A percentile compares a stretch with the other conserved stretches of the same genome.
Conservation (phyloP, 2,888 invertebrate genomes). For the Agriopis aurantiaria region DNA sequence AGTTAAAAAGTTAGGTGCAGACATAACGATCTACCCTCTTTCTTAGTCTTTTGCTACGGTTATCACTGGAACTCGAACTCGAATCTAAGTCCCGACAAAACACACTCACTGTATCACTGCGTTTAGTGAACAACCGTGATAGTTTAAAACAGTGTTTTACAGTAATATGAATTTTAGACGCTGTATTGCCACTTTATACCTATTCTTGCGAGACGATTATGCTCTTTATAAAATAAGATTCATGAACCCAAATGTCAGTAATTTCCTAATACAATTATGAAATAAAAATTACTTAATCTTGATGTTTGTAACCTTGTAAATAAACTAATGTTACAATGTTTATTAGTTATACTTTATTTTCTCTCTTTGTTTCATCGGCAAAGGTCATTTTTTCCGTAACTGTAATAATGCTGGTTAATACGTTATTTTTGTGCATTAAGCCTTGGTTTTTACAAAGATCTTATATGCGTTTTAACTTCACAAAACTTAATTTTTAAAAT, state of each 20-base stretch:
- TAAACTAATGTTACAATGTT: constrained; percentile 4
- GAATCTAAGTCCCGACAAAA: too few relatives aligned
- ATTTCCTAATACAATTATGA: constrained; percentile 9
- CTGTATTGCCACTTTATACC: neutral
- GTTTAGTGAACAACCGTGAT: too few relatives aligned
- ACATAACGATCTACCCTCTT: too few relatives aligned
- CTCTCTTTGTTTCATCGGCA: constrained; percentile 22
- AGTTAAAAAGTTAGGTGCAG: too few relatives aligned
- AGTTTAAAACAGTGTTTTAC: too few relatives aligned
- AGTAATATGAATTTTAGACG: too few relatives aligned
- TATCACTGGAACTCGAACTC: too few relatives aligned
- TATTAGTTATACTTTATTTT: neutral
- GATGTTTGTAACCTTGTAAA: constrained; percentile 12
- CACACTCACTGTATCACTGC: too few relatives aligned
- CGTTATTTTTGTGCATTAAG: neutral
- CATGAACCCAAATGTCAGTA: constrained; percentile 5
- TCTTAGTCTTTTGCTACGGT: too few relatives aligned
- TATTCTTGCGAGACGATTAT: neutral
- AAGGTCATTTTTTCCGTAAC: constrained; percentile 25
- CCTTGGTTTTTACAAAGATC: neutral
- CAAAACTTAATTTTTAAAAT: too few relatives aligned
- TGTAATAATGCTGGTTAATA: constrained; percentile 1
- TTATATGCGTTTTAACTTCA: too few relatives aligned
- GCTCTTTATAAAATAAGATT: neutral
- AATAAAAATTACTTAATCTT: constrained; percentile 3